phyloP scores from a whole-genome alignment of 23 tunicate genomes.

The Ascidia mentula region DNA sequence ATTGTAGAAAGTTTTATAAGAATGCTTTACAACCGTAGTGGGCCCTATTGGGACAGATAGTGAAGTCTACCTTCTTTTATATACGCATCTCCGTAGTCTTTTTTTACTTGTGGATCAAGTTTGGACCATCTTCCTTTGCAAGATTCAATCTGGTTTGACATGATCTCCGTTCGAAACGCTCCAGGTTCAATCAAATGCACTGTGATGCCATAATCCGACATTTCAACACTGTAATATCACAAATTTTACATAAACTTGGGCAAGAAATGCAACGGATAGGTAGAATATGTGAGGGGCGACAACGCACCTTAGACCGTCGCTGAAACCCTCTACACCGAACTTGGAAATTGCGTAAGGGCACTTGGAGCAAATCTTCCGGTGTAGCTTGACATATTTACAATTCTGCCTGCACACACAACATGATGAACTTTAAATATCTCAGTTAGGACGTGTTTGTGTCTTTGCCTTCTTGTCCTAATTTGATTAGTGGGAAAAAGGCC shows the following conservation, averaged over 20 bases:
- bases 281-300: too few species aligned
- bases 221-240: neutral
- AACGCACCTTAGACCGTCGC: slow-evolving; percentile 31
- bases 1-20: too few species aligned
- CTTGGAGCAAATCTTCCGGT: slow-evolving; percentile 17
- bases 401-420: slow-evolving; percentile 44
- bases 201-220: neutral
- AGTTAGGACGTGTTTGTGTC: too few species aligned
- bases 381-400: slow-evolving; percentile 34
- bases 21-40: too few species aligned
- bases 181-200: neutral
- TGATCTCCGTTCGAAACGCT: neutral
- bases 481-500: slow-evolving; percentile 31
- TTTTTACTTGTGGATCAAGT: neutral
- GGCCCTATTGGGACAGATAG: too few species aligned
- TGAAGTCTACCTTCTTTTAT: neutral
- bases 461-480: too few species aligned
- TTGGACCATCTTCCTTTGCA: neutral
- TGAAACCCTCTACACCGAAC: slow-evolving; percentile 35
- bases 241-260: too few species aligned
- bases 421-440: too few species aligned
- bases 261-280: too few species aligned
- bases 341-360: slow-evolving; percentile 32
- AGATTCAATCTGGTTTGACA: neutral
- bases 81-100: neutral